Evolutionary conservation across 2,797 vertebrate species (phyloP).

Genomic region (Rhadinocentrus ornatus): DNA sequence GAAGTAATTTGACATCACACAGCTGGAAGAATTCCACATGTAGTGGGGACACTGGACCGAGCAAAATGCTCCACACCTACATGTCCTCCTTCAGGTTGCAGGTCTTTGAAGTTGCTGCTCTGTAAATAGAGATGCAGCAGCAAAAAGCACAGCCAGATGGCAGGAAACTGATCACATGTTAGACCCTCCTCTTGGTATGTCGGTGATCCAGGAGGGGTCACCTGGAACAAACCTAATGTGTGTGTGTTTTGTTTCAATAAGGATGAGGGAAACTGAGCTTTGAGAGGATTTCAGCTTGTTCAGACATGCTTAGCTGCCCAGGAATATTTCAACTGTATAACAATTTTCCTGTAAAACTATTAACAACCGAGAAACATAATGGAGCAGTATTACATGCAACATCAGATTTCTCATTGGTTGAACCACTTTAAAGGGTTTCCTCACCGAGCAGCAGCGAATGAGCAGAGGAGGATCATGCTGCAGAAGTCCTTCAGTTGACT

Average conservation of each 20-base stretch:
- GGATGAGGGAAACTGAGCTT: background rate
- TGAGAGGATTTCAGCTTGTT: background rate
- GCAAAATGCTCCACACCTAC: background rate
- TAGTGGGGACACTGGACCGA: background rate
- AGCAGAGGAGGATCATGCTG: background rate
- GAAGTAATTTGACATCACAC: too few relatives aligned
- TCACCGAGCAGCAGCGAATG: background rate
- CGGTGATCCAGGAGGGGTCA: background rate
- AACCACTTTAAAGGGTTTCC: background rate
- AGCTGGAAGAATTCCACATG: too few relatives aligned
- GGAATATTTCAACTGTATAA: background rate
- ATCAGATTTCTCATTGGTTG: background rate
- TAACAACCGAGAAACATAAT: too few relatives aligned
- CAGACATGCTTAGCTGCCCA: background rate
- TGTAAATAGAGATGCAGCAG: conserved; percentile 15
- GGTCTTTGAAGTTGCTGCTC: conserved; percentile 29
- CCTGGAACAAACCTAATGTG: background rate
- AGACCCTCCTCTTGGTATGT: background rate
- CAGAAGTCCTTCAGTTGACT: too few relatives aligned
- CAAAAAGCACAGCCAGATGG: conserved; percentile 34
- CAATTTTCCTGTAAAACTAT: background rate
- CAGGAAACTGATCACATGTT: conserved; percentile 31
- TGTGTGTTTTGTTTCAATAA: conserved; percentile 4
- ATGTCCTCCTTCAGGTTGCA: background rate
- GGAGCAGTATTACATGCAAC: background rate